A percentile compares a stretch with the other conserved stretches of the same genome.
Evolutionary conservation across 2,113 vertebrate species (phyloP).

Genomic region (Lanius ludovicianus): DNA sequence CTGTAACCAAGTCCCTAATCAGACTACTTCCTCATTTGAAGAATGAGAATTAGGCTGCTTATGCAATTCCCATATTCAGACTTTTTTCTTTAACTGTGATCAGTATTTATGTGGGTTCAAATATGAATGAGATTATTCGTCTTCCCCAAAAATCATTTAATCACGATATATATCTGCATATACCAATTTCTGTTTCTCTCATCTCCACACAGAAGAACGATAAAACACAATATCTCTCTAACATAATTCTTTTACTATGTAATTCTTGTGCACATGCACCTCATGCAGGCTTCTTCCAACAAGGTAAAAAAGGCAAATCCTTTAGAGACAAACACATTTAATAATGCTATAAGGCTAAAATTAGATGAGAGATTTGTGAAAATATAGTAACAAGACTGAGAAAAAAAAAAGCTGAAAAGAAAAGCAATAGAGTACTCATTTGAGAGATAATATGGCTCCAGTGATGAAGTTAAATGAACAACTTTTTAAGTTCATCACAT

Average conservation of each 20-base stretch:
- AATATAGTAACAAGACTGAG: not conserved
- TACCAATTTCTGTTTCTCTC: not conserved
- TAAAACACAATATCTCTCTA: not conserved
- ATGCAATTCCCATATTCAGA: not conserved
- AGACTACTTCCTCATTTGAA: not conserved
- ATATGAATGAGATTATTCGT: not conserved
- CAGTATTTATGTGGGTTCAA: not conserved
- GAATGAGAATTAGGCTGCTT: constrained; percentile 1
- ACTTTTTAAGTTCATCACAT: not conserved
- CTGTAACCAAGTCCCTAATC: not conserved
- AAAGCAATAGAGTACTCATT: not conserved
- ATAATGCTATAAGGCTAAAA: not conserved
- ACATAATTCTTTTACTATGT: not conserved
- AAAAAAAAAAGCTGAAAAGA: not conserved
- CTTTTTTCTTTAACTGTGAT: not conserved
- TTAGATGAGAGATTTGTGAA: not conserved
- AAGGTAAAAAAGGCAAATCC: not conserved
- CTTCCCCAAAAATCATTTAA: not conserved
- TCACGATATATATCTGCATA: not conserved
- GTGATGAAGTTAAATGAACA: not conserved
- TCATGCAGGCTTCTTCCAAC: not conserved
- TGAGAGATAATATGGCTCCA: not conserved
- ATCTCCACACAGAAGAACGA: not conserved
- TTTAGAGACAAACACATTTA: not conserved
- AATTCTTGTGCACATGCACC: not conserved